phyloP scores from a whole-genome alignment of 2,797 vertebrate genomes.

The Pelobates cultripes region DNA sequence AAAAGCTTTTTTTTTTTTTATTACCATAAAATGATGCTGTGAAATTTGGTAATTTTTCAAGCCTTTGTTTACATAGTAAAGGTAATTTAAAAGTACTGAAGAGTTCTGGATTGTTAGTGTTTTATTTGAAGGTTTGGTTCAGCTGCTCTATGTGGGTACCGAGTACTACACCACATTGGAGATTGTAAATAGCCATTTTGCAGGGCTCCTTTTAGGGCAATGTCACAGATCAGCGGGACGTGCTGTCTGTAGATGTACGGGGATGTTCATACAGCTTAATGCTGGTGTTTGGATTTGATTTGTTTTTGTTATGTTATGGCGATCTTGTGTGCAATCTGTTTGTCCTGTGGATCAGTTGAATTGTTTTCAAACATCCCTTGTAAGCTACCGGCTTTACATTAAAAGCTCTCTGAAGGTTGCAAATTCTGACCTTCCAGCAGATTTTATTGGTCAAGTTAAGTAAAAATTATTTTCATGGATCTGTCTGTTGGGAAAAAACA shows the following conservation, averaged over 20 bases:
- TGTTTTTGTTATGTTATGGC: constrained; percentile 35
- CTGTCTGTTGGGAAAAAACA: neutral
- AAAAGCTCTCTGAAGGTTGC: constrained; percentile 16
- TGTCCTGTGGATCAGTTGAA: constrained; percentile 13
- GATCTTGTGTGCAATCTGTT: neutral
- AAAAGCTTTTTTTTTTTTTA: no score
- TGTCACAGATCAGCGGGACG: neutral
- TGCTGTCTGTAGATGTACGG: neutral
- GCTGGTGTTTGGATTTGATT: constrained; percentile 3
- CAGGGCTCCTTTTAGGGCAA: constrained; percentile 24
- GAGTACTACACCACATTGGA: no score
- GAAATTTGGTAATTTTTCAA: no score
- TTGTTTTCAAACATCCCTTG: constrained; percentile 5
- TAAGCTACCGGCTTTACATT: neutral
- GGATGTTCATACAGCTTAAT: constrained; percentile 1
- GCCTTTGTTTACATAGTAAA: no score
- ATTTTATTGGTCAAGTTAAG: no score
- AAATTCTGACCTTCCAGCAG: neutral
- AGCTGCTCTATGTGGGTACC: no score
- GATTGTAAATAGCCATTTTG: no score
- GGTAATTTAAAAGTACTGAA: no score
- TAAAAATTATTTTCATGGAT: no score
- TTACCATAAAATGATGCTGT: no score
- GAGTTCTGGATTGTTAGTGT: no score
- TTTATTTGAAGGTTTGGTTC: no score